phyloP scores from a whole-genome alignment of 2,797 vertebrate genomes.

The Danionella dracula region DNA sequence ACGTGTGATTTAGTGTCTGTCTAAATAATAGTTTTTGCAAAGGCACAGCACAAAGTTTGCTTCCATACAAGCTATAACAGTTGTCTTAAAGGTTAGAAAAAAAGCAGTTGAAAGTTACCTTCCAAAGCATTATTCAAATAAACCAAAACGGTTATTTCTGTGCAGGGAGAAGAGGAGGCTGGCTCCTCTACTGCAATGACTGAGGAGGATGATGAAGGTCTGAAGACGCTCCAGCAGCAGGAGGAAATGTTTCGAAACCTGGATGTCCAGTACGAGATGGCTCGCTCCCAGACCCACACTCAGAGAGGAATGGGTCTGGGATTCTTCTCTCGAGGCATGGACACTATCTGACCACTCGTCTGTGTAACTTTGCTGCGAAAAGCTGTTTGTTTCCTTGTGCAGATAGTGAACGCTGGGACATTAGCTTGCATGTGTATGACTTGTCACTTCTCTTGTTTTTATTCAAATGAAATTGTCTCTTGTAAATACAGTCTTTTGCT shows the following conservation, averaged over 20 bases:
- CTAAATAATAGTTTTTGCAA: too few relatives aligned
- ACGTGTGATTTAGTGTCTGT: too few relatives aligned
- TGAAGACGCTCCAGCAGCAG: conserved; percentile 93
- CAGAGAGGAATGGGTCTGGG: conserved; percentile 96
- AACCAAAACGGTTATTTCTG: too few relatives aligned
- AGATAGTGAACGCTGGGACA: conserved; percentile 72
- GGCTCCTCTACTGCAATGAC: conserved; percentile 75
- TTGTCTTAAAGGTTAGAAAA: too few relatives aligned
- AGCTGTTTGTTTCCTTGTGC: conserved; percentile 43
- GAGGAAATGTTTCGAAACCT: conserved; percentile 97
- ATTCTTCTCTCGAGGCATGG: conserved; percentile 94
- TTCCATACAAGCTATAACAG: too few relatives aligned
- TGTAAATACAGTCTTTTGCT: conserved; percentile 87
- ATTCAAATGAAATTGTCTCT: conserved; percentile 61
- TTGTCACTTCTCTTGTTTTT: conserved; percentile 89
- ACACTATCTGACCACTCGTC: conserved; percentile 75
- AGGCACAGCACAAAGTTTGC: too few relatives aligned
- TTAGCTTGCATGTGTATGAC: conserved; percentile 95
- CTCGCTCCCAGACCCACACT: conserved; percentile 95
- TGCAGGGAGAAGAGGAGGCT: conserved; percentile 83
- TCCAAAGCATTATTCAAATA: too few relatives aligned
- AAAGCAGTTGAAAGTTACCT: too few relatives aligned
- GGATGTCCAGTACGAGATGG: conserved; percentile 98
- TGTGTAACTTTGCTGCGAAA: neutral
- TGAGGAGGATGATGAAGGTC: conserved; percentile 86